A percentile compares a stretch with the other conserved stretches of the same genome.
Conservation (phyloP, 2,797 vertebrate genomes). For the Anas capensis region DNA sequence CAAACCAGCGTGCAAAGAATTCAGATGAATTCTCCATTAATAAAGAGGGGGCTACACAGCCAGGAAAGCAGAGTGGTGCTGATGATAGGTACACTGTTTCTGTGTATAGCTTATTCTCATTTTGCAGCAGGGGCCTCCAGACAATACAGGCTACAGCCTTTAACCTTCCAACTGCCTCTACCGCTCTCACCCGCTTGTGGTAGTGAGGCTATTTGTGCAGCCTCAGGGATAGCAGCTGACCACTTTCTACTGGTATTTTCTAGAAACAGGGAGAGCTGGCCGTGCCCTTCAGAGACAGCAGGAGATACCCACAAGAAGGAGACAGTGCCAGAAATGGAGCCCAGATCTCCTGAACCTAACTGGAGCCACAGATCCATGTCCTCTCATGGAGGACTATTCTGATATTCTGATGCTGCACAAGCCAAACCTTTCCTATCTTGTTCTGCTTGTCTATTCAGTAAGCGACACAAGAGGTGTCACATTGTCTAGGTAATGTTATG, state of each 20-base stretch:
- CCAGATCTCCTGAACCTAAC: not conserved
- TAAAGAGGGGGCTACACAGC: not conserved
- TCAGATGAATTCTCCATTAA: not conserved
- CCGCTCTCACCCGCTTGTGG: not conserved
- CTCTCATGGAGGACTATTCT: not conserved
- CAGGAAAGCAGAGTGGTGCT: not conserved
- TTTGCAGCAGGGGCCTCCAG: not conserved
- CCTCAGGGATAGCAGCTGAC: not conserved
- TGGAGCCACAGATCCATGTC: not conserved
- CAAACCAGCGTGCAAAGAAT: conserved; percentile 28
- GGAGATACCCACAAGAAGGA: not conserved
- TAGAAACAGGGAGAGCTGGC: not conserved
- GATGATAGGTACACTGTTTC: rapidly evolving
- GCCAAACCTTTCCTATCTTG: not conserved
- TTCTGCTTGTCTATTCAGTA: not conserved
- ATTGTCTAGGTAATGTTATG: not conserved
- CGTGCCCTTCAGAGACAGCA: not conserved
- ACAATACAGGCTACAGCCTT: not conserved
- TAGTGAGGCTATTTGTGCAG: not conserved
- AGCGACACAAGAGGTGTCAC: not conserved
- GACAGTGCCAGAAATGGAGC: rapidly evolving
- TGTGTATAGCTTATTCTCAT: rapidly evolving
- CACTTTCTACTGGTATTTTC: not conserved
- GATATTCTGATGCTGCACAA: not conserved
- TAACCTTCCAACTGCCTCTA: not conserved